Evolutionary conservation across 2,888 invertebrate species (phyloP).

Genomic region (Heliconius sara): DNA sequence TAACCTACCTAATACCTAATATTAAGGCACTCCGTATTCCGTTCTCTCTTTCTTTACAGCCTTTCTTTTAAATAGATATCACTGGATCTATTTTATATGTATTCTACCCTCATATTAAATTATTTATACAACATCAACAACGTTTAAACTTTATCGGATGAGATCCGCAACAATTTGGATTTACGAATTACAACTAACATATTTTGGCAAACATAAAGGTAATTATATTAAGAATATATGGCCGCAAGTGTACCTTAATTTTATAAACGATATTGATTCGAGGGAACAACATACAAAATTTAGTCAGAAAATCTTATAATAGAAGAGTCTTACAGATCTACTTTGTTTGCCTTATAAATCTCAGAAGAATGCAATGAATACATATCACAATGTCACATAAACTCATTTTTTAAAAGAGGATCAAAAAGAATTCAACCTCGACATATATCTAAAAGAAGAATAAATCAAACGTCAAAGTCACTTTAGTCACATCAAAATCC

Average conservation of each 20-base stretch:
- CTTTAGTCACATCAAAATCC: slow-evolving; percentile 54
- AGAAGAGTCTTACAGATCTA: background rate
- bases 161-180: slow-evolving; percentile 23
- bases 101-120: slow-evolving; percentile 15
- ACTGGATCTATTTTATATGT: background rate
- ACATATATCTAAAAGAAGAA: slow-evolving; percentile 50
- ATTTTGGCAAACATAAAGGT: slow-evolving; percentile 35
- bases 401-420: slow-evolving; percentile 34
- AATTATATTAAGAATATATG: slow-evolving; percentile 37
- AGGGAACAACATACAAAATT: slow-evolving; percentile 5
- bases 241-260: slow-evolving; percentile 32
- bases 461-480: slow-evolving; percentile 53
- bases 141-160: slow-evolving; percentile 5
- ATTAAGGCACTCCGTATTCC: too few species aligned
- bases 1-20: too few species aligned
- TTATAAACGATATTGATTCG: slow-evolving; percentile 27
- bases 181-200: slow-evolving; percentile 29
- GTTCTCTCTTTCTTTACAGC: too few species aligned
- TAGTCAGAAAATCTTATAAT: slow-evolving; percentile 12
- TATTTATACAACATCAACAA: slow-evolving; percentile 16
- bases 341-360: slow-evolving; percentile 28
- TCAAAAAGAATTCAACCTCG: slow-evolving; percentile 41
- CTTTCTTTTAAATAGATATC: background rate
- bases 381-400: slow-evolving; percentile 23
- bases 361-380: slow-evolving; percentile 1